phyloP scores from a whole-genome alignment of 2,888 invertebrate genomes.

The Limenitis camilla region DNA sequence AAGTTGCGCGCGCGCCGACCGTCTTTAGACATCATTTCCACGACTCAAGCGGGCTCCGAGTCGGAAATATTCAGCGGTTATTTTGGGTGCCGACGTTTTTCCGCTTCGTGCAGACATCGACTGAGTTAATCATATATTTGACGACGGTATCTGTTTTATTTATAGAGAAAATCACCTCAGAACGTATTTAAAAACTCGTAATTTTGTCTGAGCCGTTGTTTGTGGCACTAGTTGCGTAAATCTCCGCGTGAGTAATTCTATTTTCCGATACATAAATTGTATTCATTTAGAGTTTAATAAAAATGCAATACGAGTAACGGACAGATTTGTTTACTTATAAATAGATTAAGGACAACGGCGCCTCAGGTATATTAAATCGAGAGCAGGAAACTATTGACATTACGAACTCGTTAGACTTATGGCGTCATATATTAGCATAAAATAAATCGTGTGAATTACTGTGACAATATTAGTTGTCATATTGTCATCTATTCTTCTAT shows the following conservation, averaged over 20 bases:
- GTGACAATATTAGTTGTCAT: conserved; percentile 19
- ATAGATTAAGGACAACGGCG: not conserved
- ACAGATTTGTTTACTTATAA: not conserved
- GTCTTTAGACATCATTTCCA: conserved; percentile 68
- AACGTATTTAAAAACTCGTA: conserved; percentile 49
- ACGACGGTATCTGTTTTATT: conserved; percentile 55
- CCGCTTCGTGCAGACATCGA: conserved; percentile 65
- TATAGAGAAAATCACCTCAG: conserved; percentile 53
- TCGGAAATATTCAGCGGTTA: conserved; percentile 68
- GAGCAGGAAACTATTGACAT: not conserved
- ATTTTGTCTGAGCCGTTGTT: conserved; percentile 42
- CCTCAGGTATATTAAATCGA: not conserved
- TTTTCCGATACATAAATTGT: conserved; percentile 8
- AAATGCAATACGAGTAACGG: no score
- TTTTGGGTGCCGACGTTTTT: conserved; percentile 66
- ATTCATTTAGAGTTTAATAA: not conserved
- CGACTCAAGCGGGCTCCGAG: conserved; percentile 54
- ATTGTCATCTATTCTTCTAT: conserved; percentile 3
- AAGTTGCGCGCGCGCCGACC: conserved; percentile 71
- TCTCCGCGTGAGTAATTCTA: conserved; percentile 16
- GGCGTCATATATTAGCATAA: conserved; percentile 29
- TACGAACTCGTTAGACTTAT: not conserved
- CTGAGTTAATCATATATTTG: conserved; percentile 64
- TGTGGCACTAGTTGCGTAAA: conserved; percentile 27
- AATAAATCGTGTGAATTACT: conserved; percentile 30